These are phyloP conservation scores for Microtus ochrogaster DNA, from an alignment of 2,113 vertebrate genomes.

Conservation along the genomic window DNA sequence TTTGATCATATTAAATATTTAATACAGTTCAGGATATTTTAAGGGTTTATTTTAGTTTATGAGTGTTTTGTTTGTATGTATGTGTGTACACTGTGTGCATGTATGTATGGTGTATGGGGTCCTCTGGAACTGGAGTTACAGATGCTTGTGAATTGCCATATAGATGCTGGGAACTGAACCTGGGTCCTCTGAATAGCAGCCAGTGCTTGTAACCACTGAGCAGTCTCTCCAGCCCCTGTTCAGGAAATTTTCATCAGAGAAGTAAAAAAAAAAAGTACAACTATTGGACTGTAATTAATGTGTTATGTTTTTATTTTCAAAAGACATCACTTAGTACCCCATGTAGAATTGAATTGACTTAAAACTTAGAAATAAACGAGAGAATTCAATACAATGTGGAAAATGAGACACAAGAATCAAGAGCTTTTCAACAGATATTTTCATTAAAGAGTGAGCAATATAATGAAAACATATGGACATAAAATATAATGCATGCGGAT, in stretches of 20 bases:
- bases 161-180: background rate
- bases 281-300: background rate
- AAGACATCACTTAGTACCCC: conserved; percentile 12
- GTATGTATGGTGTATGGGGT: background rate
- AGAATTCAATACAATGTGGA: background rate
- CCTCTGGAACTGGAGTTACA: background rate
- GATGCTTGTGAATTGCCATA: background rate
- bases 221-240: background rate
- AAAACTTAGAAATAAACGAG: conserved; percentile 5
- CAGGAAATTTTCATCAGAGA: background rate
- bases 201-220: background rate
- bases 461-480: background rate
- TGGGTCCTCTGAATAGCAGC: background rate
- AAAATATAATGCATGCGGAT: background rate
- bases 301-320: background rate
- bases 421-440: conserved; percentile 20
- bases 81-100: background rate
- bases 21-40: background rate
- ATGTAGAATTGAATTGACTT: background rate
- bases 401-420: background rate
- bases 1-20: background rate
- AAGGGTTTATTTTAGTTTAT: background rate
- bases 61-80: background rate
- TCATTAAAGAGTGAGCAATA: background rate
- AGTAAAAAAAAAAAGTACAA: background rate